Percentiles rank a stretch among this genome's conserved stretches.
Conservation (phyloP, 1,140 invertebrate genomes). For the Drosophila hydei region DNA sequence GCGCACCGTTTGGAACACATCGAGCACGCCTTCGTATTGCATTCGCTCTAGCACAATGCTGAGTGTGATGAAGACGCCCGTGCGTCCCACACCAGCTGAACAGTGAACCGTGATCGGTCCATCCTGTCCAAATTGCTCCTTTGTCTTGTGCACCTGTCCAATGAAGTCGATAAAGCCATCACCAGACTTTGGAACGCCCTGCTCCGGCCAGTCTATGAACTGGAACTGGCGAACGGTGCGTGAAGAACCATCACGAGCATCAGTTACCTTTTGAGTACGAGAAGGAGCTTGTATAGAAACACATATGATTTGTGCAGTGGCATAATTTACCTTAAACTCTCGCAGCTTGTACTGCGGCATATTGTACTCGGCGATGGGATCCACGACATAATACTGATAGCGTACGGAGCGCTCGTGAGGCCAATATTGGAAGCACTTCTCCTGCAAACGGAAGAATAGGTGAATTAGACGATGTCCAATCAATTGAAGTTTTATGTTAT, state of each 20-base stretch:
- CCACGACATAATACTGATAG: conserved; percentile 98
- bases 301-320: background rate
- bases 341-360: conserved; percentile 99
- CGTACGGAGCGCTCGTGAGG: conserved; percentile 97
- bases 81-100: conserved; percentile 97
- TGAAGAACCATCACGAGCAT: conserved; percentile 96
- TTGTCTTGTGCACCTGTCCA: conserved; percentile 99
- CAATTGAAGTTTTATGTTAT: too few species aligned
- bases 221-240: conserved; percentile 99
- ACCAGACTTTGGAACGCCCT: conserved; percentile 96
- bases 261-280: too few species aligned
- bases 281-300: background rate
- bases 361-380: conserved; percentile 99
- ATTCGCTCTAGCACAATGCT: conserved; percentile 99
- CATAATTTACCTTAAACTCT: conserved; percentile 94
- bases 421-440: conserved; percentile 99
- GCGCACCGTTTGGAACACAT: conserved; percentile 99
- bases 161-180: conserved; percentile 99
- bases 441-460: conserved; percentile 85
- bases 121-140: conserved; percentile 99
- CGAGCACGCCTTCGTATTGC: conserved; percentile 99
- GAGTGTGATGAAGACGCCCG: conserved; percentile 98
- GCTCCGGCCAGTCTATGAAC: conserved; percentile 99
- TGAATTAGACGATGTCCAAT: background rate
- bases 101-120: conserved; percentile 99